Evolutionary conservation across 2,888 invertebrate genomes (phyloP).

Genomic region (Anodontia alba): DNA sequence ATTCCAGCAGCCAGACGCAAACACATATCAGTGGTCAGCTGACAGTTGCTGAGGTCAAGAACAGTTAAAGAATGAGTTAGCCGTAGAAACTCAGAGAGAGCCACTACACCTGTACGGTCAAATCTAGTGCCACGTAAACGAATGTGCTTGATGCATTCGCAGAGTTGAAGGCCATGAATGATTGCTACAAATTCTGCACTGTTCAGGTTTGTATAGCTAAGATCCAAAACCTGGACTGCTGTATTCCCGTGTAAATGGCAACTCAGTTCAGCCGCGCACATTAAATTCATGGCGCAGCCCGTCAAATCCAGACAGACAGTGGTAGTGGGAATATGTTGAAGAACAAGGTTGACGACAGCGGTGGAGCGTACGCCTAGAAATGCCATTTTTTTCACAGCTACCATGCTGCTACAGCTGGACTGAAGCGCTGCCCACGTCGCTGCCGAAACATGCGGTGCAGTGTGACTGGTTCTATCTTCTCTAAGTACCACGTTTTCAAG

Average conservation of each 20-base stretch:
- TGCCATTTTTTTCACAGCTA: constrained; percentile 64
- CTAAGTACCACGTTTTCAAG: constrained; percentile 64
- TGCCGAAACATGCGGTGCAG: constrained; percentile 65
- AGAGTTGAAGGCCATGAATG: constrained; percentile 75
- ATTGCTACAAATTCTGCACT: constrained; percentile 75
- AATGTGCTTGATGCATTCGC: constrained; percentile 87
- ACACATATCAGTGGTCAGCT: constrained; percentile 74
- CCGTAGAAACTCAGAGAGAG: constrained; percentile 68
- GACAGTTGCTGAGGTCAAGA: constrained; percentile 74
- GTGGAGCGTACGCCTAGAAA: constrained; percentile 70
- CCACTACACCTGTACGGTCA: constrained; percentile 84
- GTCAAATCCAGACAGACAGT: constrained; percentile 68
- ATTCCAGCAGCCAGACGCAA: constrained; percentile 67
- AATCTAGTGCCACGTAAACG: constrained; percentile 98
- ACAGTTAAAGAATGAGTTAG: constrained; percentile 70
- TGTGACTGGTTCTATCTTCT: constrained; percentile 54
- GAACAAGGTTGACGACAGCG: constrained; percentile 74
- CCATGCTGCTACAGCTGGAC: constrained; percentile 72
- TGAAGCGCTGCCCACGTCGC: constrained; percentile 78
- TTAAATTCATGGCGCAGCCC: constrained; percentile 73
- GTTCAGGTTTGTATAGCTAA: constrained; percentile 68
- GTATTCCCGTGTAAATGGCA: constrained; percentile 69
- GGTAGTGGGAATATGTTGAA: constrained; percentile 74
- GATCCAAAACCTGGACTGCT: constrained; percentile 57
- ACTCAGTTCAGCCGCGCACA: constrained; percentile 75